Evolutionary conservation across 1,140 invertebrate genomes (phyloP), one percentile per base, ranked within the genome.

Genomic region (Kradibia gibbosae): DNA sequence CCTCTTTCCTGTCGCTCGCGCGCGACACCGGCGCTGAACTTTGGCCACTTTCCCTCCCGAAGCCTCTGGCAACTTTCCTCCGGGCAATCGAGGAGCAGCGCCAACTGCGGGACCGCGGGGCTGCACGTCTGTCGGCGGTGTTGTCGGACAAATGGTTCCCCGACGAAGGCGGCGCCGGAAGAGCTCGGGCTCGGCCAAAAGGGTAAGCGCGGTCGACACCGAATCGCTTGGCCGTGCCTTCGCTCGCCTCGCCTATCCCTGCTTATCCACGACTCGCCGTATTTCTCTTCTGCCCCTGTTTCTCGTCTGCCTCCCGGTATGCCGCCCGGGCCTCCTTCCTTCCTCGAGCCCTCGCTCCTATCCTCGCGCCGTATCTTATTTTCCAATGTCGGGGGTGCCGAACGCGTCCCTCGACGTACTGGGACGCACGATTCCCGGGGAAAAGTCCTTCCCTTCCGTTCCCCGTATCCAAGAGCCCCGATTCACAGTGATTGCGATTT

Each of bases 111-210:
- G 28, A 71, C 45, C 11, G 82, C 79, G 82, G 55, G 81, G 87
- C 85, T 89, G 88, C 89, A 89, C 88, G 88, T 90, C 90, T 89
- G 89, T 89, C 87, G 88, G 87, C 84, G 87, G 87, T 90, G 88
- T 90, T n/a, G 89, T 90, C 90, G 87, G 87, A 90, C 89, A 90
- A 90, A 90, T 89, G 89, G 90, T 90, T 90, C 87, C 88, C 39
- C 84, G 84, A 84, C 86, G 85, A n/a, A n/a, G n/a, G 86, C 85
- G 84, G 83, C 85, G 86, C 85, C 84, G 88, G 86, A 89, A 89
- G 89, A 90, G 89, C 87, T 89, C 88, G 80, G 67, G 82, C 55
- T 78, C 25, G 50, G 31, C n/a, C n/a, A n/a, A n/a, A 74, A 55
- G 57, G 57, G 50, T 5, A 22, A 67, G 34, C 50, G 20, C 50